Evolutionary conservation across 2,888 invertebrate genomes (phyloP).

Genomic region (Lasiommata megera): DNA sequence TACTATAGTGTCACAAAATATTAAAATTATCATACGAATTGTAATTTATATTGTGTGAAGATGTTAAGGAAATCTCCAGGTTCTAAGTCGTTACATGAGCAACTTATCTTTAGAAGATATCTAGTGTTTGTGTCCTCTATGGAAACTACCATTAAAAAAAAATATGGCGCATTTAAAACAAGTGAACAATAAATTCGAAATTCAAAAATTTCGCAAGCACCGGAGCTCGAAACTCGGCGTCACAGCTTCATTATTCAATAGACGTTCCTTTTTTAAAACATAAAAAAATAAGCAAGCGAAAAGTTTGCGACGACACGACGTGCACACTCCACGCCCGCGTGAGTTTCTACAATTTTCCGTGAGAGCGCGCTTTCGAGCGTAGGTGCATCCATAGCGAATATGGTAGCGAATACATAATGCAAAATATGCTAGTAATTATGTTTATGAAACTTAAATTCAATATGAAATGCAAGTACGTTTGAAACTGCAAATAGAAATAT

Average conservation of each 20-base stretch:
- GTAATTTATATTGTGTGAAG: too few species aligned
- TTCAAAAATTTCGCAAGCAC: slow-evolving; percentile 21
- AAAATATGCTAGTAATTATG: slow-evolving; percentile 34
- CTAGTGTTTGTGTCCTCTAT: too few species aligned
- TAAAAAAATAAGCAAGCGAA: slow-evolving; percentile 43
- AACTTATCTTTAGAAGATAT: too few species aligned
- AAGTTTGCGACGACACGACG: slow-evolving; percentile 46
- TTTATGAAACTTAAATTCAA: slow-evolving; percentile 30
- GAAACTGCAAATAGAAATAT: slow-evolving; percentile 17
- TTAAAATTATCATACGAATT: too few species aligned
- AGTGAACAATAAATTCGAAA: slow-evolving; percentile 16
- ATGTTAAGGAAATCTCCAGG: too few species aligned
- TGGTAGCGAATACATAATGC: slow-evolving; percentile 31
- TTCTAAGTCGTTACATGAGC: too few species aligned
- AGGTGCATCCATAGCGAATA: slow-evolving; percentile 37
- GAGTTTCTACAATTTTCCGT: slow-evolving; percentile 67
- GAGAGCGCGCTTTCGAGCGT: slow-evolving; percentile 51
- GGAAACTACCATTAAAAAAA: neutral
- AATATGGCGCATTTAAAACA: neutral
- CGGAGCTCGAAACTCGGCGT: slow-evolving; percentile 30
- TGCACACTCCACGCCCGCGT: slow-evolving; percentile 51
- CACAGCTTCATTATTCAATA: slow-evolving; percentile 42
- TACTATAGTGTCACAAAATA: too few species aligned
- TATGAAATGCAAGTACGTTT: slow-evolving; percentile 23
- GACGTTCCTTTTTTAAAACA: slow-evolving; percentile 38